A percentile compares a stretch with the other conserved stretches of the same genome.
Conservation (phyloP, 2,113 vertebrate species). For the Peromyscus maniculatus region DNA sequence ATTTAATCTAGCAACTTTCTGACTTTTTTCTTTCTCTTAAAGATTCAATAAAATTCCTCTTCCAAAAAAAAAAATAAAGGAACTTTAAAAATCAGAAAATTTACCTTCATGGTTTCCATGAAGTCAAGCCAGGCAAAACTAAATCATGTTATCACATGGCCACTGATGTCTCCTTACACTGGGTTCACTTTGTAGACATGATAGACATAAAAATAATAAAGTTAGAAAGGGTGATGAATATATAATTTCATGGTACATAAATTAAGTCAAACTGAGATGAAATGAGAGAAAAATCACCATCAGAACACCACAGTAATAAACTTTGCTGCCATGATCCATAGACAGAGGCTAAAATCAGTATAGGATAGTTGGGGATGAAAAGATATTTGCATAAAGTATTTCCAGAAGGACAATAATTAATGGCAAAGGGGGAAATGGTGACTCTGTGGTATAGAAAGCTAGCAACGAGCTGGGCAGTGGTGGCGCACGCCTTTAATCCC, state of each 20-base stretch:
- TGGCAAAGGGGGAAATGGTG: not conserved
- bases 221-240: not conserved
- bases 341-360: not conserved
- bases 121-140: not conserved
- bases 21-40: conserved; percentile 18
- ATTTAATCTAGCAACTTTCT: conserved; percentile 13
- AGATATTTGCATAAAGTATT: not conserved
- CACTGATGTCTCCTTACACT: not conserved
- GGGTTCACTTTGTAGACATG: not conserved
- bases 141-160: conserved; percentile 22
- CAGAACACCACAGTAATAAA: not conserved
- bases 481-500: no score
- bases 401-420: not conserved
- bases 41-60: not conserved
- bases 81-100: conserved; percentile 28
- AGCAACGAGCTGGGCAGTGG: not conserved
- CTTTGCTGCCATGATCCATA: not conserved
- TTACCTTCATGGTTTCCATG: not conserved
- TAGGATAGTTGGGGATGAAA: not conserved
- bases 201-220: not conserved
- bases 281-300: not conserved
- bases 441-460: not conserved
- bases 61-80: conserved; percentile 20
- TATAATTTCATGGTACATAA: not conserved
- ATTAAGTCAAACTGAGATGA: conserved; percentile 4